Evolutionary conservation across 1,140 invertebrate genomes (phyloP), one percentile per base, ranked within the genome.

Genomic region (Leucophenga varia): DNA sequence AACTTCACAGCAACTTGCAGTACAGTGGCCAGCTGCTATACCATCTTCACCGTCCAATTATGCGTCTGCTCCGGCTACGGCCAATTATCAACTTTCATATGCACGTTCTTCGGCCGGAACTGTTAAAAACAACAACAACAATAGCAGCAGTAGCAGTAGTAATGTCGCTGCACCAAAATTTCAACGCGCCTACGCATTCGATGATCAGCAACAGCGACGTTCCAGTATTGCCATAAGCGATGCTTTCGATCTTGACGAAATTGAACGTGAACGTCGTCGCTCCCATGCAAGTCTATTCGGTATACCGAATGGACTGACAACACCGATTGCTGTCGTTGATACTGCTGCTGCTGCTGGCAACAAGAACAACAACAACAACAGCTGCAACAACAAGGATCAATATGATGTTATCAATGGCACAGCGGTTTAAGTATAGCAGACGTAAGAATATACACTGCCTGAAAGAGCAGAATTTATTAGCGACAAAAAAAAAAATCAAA

Each of bases 1-100:
- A 38, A 4, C 47, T 36, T 10, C 32, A 21, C 38, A 41, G 19
- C 42, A 37, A 35, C 25, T 48, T 1, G 18, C 53, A 8, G 55
- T 73, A 14, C 72, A 75, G 18, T 75, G 73, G 73, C 73, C 73
- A 32, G 39, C 54, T 3, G 68, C 65, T 1, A 75, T 75, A 44
- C 71, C 73, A 0, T 64, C 69, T 2, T 75, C 72, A 8, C 73
- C 73, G 0, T 68, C 68, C 1, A 59, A 64, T 16, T 73, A 64
- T 19, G 47, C 51, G 6, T 42, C 18, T 19, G 10, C 21, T 30
- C 12, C 22, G 17, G n/a, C n/a, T n/a, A n/a, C n/a, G 10, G 52
- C 53, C 35, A 49, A 43, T 16, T 53, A 52, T 14, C 49, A 40
- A 6, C 46, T 41, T 14, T 47, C n/a, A n/a, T n/a, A n/a, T n/a